phyloP scores from a whole-genome alignment of 2,888 invertebrate species.

The Noctua comes region DNA sequence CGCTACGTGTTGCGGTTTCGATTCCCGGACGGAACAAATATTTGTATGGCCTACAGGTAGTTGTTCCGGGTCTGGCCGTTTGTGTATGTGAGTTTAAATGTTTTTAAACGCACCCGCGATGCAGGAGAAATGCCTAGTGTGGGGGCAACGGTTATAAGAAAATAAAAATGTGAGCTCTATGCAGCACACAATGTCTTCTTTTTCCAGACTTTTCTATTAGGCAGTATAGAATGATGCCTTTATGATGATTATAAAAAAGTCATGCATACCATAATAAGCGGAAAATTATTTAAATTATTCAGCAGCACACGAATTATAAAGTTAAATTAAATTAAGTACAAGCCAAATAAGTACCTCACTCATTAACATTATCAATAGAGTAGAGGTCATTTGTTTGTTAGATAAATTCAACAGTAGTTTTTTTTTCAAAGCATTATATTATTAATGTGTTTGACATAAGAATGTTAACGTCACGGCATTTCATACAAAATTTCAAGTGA shows the following conservation, averaged over 20 bases:
- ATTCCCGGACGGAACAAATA: too few relatives aligned
- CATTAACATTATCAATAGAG: conserved; percentile 20
- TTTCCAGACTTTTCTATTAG: neutral
- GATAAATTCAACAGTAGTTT: neutral
- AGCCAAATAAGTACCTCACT: conserved; percentile 1
- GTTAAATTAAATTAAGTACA: neutral
- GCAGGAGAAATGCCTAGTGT: neutral
- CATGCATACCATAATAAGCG: neutral
- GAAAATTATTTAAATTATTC: conserved; percentile 13
- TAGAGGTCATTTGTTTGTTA: conserved; percentile 1
- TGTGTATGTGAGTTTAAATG: neutral
- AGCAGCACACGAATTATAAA: neutral
- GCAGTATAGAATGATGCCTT: neutral
- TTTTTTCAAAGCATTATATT: neutral
- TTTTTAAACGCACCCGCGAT: neutral
- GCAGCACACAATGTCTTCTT: neutral
- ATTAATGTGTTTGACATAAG: neutral
- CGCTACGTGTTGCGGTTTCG: too few relatives aligned
- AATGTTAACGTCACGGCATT: too few relatives aligned
- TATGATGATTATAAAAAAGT: neutral
- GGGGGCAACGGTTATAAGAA: too few relatives aligned
- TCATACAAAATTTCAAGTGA: too few relatives aligned
- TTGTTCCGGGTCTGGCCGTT: neutral
- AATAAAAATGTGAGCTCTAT: too few relatives aligned
- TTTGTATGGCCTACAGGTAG: too few relatives aligned